Evolutionary conservation across 1,140 invertebrate genomes (phyloP), one percentile per base, ranked within the genome.

Genomic region (Rhopalosiphum padi): DNA sequence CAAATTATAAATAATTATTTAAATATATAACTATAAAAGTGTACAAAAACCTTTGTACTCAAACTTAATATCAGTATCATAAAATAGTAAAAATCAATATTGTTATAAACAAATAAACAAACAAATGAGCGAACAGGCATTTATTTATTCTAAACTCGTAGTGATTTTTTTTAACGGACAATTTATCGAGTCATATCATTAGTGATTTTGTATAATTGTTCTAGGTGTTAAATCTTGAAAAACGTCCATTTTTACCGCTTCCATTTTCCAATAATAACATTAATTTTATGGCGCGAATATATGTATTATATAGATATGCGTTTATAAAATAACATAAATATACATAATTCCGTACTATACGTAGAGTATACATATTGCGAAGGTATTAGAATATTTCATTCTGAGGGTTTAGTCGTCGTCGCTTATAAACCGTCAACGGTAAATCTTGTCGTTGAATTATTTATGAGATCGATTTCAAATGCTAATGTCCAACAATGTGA

Each of bases 391-490:
- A 92, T 92, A 92, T 92, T 92, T 85, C 77, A 85, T 92, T 83
- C 48, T 43, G n/a, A 93, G 35, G 91, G 51, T 86, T 93, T 93
- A 93, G 91, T 55, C 43, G 91, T 93, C 48, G 77, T 86, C 48
- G 48, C 91, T 85, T 93, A 93, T 93, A 93, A 93, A 93, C 77
- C 91, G 51, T 85, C 91, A 93, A 85, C 91, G 48, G 68, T 92
- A 92, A 92, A 92, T 92, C 91, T 93, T 85, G 91, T 85, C 25
- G 82, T 85, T 93, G 91, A 93, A 93, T 93, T 93, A 93, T 93
- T 93, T 93, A 93, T 93, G 91, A 93, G 82, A 86, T 93, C 91
- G 91, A 93, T 93, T 92, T 93, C 91, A 68, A 93, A 93, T 93
- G 77, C 82, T 86, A 93, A 93, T 93, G 82, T 85, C 82, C 35